A percentile compares a stretch with the other conserved stretches of the same genome.
Evolutionary conservation across 2,888 invertebrate genomes (phyloP).

Genomic region (Tachina lurida): DNA sequence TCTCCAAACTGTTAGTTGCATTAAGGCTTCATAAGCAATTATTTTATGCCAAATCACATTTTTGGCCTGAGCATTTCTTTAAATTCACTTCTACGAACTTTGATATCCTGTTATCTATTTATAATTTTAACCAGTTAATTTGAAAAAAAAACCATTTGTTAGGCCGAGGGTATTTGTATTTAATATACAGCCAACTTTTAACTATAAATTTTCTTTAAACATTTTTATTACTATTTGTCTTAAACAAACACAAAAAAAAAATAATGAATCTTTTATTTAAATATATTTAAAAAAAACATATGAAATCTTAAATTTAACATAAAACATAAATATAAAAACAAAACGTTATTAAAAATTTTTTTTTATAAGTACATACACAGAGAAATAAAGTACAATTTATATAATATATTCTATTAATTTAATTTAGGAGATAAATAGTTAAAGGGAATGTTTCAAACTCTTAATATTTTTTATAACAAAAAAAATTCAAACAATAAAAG

Average conservation of each 20-base stretch:
- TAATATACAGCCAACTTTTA: constrained; percentile 23
- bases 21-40: too few species aligned
- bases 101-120: background rate
- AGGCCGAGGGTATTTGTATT: background rate
- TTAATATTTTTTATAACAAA: constrained; percentile 12
- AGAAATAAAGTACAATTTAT: constrained; percentile 27
- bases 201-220: constrained; percentile 8
- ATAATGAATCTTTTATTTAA: constrained; percentile 31
- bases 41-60: too few species aligned
- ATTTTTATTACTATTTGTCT: constrained; percentile 19
- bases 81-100: background rate
- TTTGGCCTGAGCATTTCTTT: too few species aligned
- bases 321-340: constrained; percentile 51
- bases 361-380: constrained; percentile 60
- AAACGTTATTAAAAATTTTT: constrained; percentile 1
- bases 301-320: constrained; percentile 40
- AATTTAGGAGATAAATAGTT: constrained; percentile 38
- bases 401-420: constrained; percentile 30
- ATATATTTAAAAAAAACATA: constrained; percentile 35
- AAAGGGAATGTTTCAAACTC: constrained; percentile 56
- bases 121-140: background rate
- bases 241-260: constrained; percentile 3
- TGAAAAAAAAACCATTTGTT: background rate
- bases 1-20: too few species aligned
- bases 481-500: constrained; percentile 41